Evolutionary conservation across 2,113 vertebrate genomes (phyloP).

Genomic region (Jaculus jaculus): DNA sequence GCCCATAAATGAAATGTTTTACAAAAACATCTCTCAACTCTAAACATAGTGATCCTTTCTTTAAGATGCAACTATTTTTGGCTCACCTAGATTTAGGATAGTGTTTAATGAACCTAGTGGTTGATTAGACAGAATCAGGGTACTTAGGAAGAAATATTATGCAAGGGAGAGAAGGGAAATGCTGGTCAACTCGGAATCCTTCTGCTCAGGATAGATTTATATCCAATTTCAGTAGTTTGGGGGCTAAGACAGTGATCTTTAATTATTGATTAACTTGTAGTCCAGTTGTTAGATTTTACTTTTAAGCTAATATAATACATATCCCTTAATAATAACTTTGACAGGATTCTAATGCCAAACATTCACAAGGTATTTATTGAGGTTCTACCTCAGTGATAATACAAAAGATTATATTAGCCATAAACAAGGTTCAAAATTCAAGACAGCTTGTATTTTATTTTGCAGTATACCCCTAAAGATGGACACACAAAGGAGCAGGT

Average conservation of each 20-base stretch:
- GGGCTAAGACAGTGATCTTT: not conserved
- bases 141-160: not conserved
- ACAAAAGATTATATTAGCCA: not conserved
- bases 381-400: not conserved
- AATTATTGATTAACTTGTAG: not conserved
- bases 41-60: too few relatives aligned
- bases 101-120: slow-evolving; percentile 18
- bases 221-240: slow-evolving; percentile 3
- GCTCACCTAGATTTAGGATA: not conserved
- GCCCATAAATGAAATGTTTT: not conserved
- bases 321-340: not conserved
- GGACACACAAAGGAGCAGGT: too few relatives aligned
- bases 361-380: not conserved
- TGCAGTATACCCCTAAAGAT: too few relatives aligned
- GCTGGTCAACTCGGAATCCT: not conserved
- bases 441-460: too few relatives aligned
- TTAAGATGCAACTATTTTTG: slow-evolving; percentile 28
- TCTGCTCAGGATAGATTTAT: not conserved
- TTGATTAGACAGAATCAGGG: not conserved
- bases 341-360: not conserved
- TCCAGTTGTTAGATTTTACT: not conserved
- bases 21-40: not conserved
- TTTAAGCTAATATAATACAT: not conserved
- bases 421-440: not conserved
- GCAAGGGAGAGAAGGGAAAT: not conserved